Conservation (phyloP, 2,113 vertebrate species). For the Atrichornis clamosus region DNA sequence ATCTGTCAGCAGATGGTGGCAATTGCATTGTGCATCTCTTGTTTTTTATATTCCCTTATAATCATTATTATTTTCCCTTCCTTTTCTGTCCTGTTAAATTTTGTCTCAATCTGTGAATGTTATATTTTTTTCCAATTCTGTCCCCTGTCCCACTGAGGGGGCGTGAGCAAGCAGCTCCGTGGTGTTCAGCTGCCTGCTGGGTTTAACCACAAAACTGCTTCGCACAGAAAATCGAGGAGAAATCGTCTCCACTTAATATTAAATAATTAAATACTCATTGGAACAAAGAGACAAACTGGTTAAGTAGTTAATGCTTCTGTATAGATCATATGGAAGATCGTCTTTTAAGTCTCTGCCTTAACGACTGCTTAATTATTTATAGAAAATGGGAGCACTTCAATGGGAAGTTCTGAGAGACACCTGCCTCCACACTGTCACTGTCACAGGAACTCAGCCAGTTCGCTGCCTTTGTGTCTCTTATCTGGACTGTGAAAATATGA, state of each 20-base stretch:
- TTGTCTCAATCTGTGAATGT: not conserved
- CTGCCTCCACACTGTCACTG: not conserved
- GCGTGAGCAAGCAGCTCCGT: not conserved
- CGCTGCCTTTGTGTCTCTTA: not conserved
- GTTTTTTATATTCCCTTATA: not conserved
- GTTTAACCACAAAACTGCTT: not conserved
- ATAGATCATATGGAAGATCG: not conserved
- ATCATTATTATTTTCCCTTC: not conserved
- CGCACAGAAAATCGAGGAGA: not conserved
- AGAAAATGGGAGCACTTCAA: not conserved
- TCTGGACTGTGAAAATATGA: not conserved
- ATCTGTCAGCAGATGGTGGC: not conserved
- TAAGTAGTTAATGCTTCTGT: slow-evolving; percentile 10
- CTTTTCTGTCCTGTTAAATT: not conserved
- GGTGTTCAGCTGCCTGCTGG: not conserved
- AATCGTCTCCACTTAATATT: not conserved
- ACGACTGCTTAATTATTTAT: slow-evolving; percentile 27
- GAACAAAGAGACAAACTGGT: not conserved
- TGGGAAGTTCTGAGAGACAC: not conserved
- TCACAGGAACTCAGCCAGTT: not conserved
- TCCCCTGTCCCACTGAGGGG: not conserved
- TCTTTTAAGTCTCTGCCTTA: not conserved
- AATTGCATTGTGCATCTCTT: not conserved
- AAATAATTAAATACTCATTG: slow-evolving; percentile 18
- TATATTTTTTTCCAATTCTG: not conserved